phyloP scores from a whole-genome alignment of 2,797 vertebrate genomes.

The Telmatherina bonti region DNA sequence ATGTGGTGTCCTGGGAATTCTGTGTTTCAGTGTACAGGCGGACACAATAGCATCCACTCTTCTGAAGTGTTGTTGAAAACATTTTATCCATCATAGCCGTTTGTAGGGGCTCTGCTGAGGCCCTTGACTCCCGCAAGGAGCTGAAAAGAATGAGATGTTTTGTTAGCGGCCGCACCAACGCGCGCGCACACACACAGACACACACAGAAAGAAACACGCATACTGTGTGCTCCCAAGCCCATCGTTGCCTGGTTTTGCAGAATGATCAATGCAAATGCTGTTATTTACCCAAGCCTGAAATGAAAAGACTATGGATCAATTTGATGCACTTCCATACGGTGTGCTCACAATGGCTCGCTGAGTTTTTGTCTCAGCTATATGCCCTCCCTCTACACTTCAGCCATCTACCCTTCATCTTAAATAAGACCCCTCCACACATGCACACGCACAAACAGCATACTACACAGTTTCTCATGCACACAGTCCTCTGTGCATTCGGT shows the following conservation, averaged over 20 bases:
- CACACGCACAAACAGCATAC: conserved; percentile 42
- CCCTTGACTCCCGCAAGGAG: conserved; percentile 69
- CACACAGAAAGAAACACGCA: conserved; percentile 16
- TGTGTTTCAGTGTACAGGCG: conserved; percentile 67
- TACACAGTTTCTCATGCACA: conserved; percentile 46
- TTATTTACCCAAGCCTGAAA: conserved; percentile 89
- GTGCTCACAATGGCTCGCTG: conserved; percentile 71
- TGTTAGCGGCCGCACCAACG: conserved; percentile 53
- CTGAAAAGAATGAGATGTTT: conserved; percentile 68
- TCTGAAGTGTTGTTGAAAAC: conserved; percentile 79
- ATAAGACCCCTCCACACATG: conserved; percentile 27
- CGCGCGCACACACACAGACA: conserved; percentile 18
- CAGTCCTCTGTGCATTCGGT: conserved; percentile 55
- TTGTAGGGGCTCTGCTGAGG: conserved; percentile 75
- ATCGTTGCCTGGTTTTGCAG: conserved; percentile 77
- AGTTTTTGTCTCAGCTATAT: conserved; percentile 59
- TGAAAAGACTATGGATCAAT: conserved; percentile 87
- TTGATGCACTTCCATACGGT: conserved; percentile 83
- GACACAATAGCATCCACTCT: conserved; percentile 80
- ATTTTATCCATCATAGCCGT: conserved; percentile 78
- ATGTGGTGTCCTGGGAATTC: conserved; percentile 78
- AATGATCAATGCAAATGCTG: conserved; percentile 88
- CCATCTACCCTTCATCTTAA: conserved; percentile 52
- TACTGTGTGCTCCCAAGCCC: conserved; percentile 48
- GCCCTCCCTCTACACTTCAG: conserved; percentile 30